Conservation (phyloP, 2,113 vertebrate genomes). For the Prochilodus magdalenae region DNA sequence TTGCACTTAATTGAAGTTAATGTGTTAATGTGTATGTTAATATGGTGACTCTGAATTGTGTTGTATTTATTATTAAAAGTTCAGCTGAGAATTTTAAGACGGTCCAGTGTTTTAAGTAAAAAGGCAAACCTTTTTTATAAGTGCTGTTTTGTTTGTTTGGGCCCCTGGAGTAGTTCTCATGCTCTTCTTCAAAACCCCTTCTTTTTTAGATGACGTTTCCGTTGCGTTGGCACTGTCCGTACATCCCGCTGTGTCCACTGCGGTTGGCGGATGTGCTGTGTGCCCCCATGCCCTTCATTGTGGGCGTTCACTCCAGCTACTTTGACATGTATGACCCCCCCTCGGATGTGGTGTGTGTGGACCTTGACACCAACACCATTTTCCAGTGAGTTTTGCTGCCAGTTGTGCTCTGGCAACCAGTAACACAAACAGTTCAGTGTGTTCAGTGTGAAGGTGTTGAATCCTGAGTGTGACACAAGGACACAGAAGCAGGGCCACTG, state of each 20-base stretch:
- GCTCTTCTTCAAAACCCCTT: neutral
- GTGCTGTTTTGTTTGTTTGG: too few relatives aligned
- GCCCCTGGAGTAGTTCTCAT: neutral
- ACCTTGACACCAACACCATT: constrained; percentile 95
- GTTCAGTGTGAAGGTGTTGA: neutral
- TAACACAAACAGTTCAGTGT: constrained; percentile 3
- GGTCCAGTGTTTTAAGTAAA: too few relatives aligned
- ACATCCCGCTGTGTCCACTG: constrained; percentile 95
- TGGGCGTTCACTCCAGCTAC: constrained; percentile 96
- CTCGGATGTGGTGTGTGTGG: constrained; percentile 88
- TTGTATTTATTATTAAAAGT: too few relatives aligned
- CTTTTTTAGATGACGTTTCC: constrained; percentile 90
- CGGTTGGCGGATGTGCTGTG: constrained; percentile 91
- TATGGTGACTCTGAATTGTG: too few relatives aligned
- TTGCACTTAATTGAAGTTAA: too few relatives aligned
- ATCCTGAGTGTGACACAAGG: neutral
- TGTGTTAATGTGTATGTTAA: too few relatives aligned
- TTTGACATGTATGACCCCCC: constrained; percentile 94
- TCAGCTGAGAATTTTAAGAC: too few relatives aligned
- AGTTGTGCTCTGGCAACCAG: neutral
- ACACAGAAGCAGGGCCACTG: neutral
- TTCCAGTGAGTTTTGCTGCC: constrained; percentile 86
- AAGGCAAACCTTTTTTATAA: too few relatives aligned
- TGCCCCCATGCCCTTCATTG: constrained; percentile 96
- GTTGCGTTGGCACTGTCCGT: constrained; percentile 92